Base-by-base conservation (phyloP, 2,113 vertebrate species). In the Siniperca chuatsi region DNA sequence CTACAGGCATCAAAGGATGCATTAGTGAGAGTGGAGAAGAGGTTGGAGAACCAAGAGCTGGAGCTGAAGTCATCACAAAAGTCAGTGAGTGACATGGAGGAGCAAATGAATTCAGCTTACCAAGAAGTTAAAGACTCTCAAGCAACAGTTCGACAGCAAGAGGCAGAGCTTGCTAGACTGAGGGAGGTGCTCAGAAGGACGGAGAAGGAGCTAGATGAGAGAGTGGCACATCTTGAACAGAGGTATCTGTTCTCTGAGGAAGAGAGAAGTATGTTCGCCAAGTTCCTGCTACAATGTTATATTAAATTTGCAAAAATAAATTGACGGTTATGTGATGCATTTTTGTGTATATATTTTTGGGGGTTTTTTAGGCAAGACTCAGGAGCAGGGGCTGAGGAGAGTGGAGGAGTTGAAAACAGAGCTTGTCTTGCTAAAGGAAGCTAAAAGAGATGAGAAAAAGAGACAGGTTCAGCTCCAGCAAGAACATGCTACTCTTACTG, bases 181-280 rank as follows among this genome's bases (percentile, higher is more conserved):
- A 96, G 91, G 46, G 95, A 96, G 16, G 90, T 94, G 52, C 91
- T 97, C 42, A 95, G 95, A 67, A 93, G 91, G 29, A 97, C 95
- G 0, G 95, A 97, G 86, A 93, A 91, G 67, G 92, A 95, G 57
- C 93, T 97, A 52, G 94, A 94, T 81, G 94, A 96, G 91, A 81
- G 96, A 81, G 93, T 97, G 46, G 87, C 96, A 42, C 96, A 97
- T 50, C 92, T 98, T 37, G 95, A 93, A 77, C 95, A 96, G 62
- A 96, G 90, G 29, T 98, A 94, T 93, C 91, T 96, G 13, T 70
- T 92, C 42, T 95, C 97, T 57, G 95, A 97, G 83, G 91, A 96
- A 48, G 97, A 98, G 83, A 97, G 96, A 95, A 97, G 98, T 99
- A 80, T n/a, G 90, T 78, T 35, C 8, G 29, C 46, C 23, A 8